Percentiles rank a stretch among this genome's conserved stretches.
phyloP scores from a whole-genome alignment of 2,113 vertebrate genomes.

The Oncorhynchus keta region DNA sequence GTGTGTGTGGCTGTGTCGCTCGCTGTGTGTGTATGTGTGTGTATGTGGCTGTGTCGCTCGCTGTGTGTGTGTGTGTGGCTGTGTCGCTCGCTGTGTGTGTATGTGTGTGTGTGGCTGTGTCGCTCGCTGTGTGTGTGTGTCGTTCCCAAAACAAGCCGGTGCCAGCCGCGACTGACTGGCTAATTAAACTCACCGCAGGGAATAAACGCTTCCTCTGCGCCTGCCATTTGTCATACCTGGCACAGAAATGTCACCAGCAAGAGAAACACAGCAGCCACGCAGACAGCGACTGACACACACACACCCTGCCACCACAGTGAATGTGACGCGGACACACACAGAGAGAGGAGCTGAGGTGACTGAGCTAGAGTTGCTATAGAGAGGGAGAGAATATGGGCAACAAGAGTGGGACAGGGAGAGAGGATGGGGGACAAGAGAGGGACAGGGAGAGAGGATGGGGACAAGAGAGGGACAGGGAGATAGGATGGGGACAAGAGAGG shows the following conservation, averaged over 20 bases:
- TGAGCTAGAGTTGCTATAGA: slow-evolving; percentile 40
- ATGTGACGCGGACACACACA: no score
- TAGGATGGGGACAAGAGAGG: no score
- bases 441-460: no score
- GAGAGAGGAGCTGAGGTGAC: slow-evolving; percentile 48
- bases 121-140: slow-evolving; percentile 44
- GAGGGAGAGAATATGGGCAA: no score
- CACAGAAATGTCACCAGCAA: slow-evolving; percentile 67
- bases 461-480: no score
- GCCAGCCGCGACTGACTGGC: slow-evolving; percentile 75
- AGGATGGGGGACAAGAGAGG: no score
- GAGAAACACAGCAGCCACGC: slow-evolving; percentile 24
- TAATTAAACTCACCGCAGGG: slow-evolving; percentile 77
- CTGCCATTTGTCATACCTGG: slow-evolving; percentile 78
- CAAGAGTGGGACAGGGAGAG: no score
- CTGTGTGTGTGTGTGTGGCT: no score
- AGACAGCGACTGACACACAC: slow-evolving; percentile 23
- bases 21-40: no score
- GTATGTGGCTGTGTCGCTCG: slow-evolving; percentile 40
- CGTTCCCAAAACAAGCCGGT: slow-evolving; percentile 68
- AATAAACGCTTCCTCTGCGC: slow-evolving; percentile 74
- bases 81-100: no score
- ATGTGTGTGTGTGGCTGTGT: slow-evolving; percentile 25
- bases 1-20: no score
- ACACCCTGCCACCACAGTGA: not conserved